A percentile compares a stretch with the other conserved stretches of the same genome.
These are phyloP conservation scores for Monoplex corrugatus DNA, from an alignment of 2,888 invertebrate genomes.

Conservation along the genomic window DNA sequence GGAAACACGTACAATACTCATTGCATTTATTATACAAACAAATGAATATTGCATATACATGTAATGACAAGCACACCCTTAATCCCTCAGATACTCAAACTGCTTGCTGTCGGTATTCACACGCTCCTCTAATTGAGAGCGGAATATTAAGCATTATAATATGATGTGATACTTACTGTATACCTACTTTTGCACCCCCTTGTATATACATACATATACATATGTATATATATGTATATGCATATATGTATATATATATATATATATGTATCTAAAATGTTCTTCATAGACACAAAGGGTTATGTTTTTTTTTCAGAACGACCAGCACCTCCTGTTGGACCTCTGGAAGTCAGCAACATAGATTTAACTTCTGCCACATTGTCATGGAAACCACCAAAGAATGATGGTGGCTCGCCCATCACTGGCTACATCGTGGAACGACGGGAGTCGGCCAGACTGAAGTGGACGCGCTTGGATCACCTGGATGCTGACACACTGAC, in stretches of 20 bases:
- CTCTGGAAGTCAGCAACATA: conserved; percentile 75
- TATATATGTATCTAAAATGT: neutral
- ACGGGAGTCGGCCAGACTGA: conserved; percentile 76
- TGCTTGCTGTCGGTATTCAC: no score
- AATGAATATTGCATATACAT: no score
- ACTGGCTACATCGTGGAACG: conserved; percentile 72
- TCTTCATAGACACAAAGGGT: neutral
- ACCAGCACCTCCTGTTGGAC: conserved; percentile 61
- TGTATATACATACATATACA: neutral
- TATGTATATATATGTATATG: neutral
- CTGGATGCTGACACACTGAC: conserved; percentile 60
- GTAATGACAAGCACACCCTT: no score
- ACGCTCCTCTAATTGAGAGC: no score
- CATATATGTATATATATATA: neutral
- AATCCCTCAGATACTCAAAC: no score
- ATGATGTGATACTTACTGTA: no score
- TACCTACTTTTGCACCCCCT: no score
- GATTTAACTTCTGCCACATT: conserved; percentile 67
- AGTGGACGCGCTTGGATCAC: conserved; percentile 67
- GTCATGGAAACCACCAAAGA: conserved; percentile 78
- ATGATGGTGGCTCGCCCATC: conserved; percentile 72
- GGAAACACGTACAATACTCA: no score
- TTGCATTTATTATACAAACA: no score
- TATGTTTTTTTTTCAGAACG: conserved; percentile 55
- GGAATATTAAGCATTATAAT: no score